Base-by-base conservation (phyloP, 2,113 vertebrate genomes). In the Puma concolor region DNA sequence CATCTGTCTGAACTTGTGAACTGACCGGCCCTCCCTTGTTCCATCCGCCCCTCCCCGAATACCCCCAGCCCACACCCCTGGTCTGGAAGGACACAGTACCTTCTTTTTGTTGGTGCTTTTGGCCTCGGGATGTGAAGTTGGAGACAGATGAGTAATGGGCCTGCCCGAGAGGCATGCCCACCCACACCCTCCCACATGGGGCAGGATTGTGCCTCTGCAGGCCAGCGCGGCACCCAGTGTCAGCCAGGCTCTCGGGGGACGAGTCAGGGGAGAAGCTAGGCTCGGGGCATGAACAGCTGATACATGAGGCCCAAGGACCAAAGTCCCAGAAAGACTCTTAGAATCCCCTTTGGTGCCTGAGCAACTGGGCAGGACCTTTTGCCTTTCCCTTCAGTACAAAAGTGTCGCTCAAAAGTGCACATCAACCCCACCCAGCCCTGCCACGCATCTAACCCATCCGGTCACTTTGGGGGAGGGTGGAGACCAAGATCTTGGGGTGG, bases 71-170 rank as follows among this genome's bases (percentile, higher is more conserved):
- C 12, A 5, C 77, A 50, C 3, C 0, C 82, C 82, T 11, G 38
- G 17, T 88, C 89, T 7, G 54, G 83, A 12, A n/a, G 25, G 64
- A 63, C n/a, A 1, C 50, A 15, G 66, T 0, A 19, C 79, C 74
- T 57, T 16, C 57, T 57, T 64, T 84, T 44, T 63, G 50, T 80
- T 23, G 19, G 48, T 74, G 69, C 66, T 80, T 71, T 81, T 27
- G 76, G 76, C 95, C 57, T 44, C 3, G 44, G 74, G 52, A 19
- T 2, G 44, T 86, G 54, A 41, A 74, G 67, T 74, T 21, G 23
- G 81, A 60, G 72, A n/a, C 21, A 69, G 81, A 27, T 86, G 97
- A 95, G 82, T 84, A 94, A 92, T 87, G 57, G 54, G 41, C 44
- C 79, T 7, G 41, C 36, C 69, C 0, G 0, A 66, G 80, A 88